These are phyloP conservation scores for Cottus gobio DNA, from an alignment of 2,113 vertebrate species.

Conservation along the genomic window DNA sequence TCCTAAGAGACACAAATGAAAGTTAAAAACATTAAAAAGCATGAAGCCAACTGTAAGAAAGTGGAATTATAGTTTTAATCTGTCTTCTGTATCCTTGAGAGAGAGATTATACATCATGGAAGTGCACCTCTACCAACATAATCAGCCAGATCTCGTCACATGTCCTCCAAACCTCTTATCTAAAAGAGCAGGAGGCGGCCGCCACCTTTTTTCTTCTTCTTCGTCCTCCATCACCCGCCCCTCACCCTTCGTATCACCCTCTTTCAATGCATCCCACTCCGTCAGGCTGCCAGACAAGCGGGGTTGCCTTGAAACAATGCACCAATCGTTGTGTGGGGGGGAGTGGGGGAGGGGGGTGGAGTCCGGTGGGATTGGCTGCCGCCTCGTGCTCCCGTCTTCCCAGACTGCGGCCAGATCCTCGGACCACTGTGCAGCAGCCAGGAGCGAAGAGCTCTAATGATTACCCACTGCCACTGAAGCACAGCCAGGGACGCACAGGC, in stretches of 20 bases:
- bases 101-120: not conserved
- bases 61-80: not conserved
- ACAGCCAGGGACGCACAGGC: conserved; percentile 57
- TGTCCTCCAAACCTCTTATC: conserved; percentile 49
- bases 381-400: conserved; percentile 44
- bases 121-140: conserved; percentile 1
- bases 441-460: conserved; percentile 67
- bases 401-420: conserved; percentile 55
- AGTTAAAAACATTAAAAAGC: not conserved
- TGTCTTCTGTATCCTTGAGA: not conserved
- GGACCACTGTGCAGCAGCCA: conserved; percentile 50
- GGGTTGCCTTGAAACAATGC: conserved; percentile 64
- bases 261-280: conserved; percentile 45
- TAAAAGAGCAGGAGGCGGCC: conserved; percentile 50
- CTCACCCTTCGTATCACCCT: conserved; percentile 52
- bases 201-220: conserved; percentile 6
- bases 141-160: conserved; percentile 30
- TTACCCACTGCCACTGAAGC: conserved; percentile 55
- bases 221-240: conserved; percentile 17
- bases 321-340: conserved; percentile 64
- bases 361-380: conserved; percentile 64
- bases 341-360: too few species aligned
- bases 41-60: not conserved
- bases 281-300: conserved; percentile 56
- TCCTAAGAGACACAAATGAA: not conserved